Evolutionary conservation across 1,140 invertebrate species (phyloP), one percentile per base, ranked within the genome.

Genomic region (Pantala flavescens): DNA sequence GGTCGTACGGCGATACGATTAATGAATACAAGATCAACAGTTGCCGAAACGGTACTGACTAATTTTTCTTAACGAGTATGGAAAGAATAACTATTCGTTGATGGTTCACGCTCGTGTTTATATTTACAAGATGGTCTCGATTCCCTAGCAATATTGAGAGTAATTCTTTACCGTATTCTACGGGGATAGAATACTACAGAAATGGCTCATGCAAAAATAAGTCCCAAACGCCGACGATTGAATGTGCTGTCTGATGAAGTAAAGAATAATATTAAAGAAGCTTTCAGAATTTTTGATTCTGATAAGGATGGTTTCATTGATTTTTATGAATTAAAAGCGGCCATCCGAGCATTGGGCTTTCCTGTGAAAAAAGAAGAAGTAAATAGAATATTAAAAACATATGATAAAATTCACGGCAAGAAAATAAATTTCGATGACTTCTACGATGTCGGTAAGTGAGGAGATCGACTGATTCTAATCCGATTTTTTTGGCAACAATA

Each of bases 401-500:
- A 79, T 12, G 78, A 79, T 55, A 78, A 77, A 28, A n/a, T 28
- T 0, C 43, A 74, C 73, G 71, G n/a, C n/a, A 76, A 77, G 43
- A 78, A 75, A 76, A 79, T 79, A 73, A 70, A n/a, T 55, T 79
- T 74, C 43, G 43, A 78, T 12, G 78, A 79, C 77, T 79, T 79
- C 75, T 77, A 78, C 72, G 78, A 77, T 73, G 43, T 76, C 23
- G 23, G 75, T 76, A 73, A 70, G 75, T 76, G 23, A n/a, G 0
- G 0, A 7, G 43, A 23, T n/a, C n/a, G n/a, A 42, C 24, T 43
- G 11, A 12, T n/a, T 28, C 16, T 43, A 73, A 28, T 43, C 43
- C 19, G 19, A 73, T 73, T 55, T 2, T 70, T 43, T 16, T 49
- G n/a, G 16, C 2, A 36, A 36, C 28, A 36, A 36, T 9, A 36